These are phyloP conservation scores for Hemibagrus wyckioides DNA, from an alignment of 2,113 vertebrate species.

Conservation along the genomic window DNA sequence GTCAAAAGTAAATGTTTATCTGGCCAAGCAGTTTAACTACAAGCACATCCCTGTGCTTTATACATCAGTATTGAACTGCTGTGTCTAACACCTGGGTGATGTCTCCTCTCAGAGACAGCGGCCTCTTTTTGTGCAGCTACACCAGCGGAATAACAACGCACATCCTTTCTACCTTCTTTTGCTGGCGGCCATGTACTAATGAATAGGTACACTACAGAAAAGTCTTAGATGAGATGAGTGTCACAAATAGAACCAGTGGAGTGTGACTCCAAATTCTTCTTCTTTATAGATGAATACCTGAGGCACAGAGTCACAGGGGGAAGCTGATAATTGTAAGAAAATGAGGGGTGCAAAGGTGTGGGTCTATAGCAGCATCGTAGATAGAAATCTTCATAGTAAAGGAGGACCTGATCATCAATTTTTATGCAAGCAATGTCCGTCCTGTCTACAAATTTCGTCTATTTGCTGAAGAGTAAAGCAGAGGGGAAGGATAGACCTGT, in stretches of 20 bases:
- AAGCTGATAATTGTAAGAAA: conserved; percentile 36
- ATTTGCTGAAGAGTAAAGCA: not conserved
- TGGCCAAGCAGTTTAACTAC: not conserved
- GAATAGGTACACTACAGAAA: conserved; percentile 43
- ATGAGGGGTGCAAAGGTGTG: not conserved
- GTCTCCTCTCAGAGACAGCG: not conserved
- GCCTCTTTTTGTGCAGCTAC: conserved; percentile 4
- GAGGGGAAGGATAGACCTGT: not conserved
- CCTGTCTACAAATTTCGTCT: conserved; percentile 21
- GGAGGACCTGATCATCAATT: conserved; percentile 4
- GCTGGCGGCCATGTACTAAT: conserved; percentile 40
- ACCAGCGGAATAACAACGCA: not conserved
- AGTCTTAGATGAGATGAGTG: conserved; percentile 42
- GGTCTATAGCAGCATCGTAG: not conserved
- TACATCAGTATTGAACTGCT: not conserved
- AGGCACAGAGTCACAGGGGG: conserved; percentile 12
- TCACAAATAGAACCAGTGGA: conserved; percentile 39
- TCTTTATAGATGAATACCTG: conserved; percentile 35
- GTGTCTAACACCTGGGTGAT: not conserved
- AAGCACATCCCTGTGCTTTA: not conserved
- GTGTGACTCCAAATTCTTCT: conserved; percentile 43
- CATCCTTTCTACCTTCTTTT: conserved; percentile 7
- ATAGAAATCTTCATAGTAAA: conserved; percentile 6
- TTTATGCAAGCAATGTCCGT: not conserved
- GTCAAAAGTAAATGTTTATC: not conserved